phyloP scores from a whole-genome alignment of 1,140 invertebrate genomes.

The Musca vetustissima region DNA sequence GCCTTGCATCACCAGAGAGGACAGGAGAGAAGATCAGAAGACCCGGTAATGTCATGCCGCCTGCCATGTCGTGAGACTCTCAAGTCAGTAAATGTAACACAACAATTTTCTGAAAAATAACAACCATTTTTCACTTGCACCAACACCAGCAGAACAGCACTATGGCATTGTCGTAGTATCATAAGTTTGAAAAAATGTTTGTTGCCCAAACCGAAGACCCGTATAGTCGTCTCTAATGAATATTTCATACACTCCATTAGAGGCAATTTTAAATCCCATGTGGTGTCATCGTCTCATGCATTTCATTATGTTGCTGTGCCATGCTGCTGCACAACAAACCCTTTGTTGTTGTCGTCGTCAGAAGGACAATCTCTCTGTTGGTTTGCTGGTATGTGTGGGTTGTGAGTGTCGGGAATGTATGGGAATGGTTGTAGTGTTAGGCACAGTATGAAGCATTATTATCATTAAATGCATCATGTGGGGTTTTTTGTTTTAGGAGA shows the following conservation, averaged over 20 bases:
- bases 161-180: not conserved
- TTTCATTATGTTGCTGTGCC: slow-evolving; percentile 1
- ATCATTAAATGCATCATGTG: slow-evolving; percentile 20
- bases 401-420: not conserved
- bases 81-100: not conserved
- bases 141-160: not conserved
- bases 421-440: not conserved
- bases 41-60: too few relatives aligned
- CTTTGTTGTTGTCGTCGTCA: too few relatives aligned
- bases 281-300: slow-evolving; percentile 11
- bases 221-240: slow-evolving; percentile 21
- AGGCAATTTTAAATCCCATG: slow-evolving; percentile 24
- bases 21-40: too few relatives aligned
- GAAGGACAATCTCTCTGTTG: not conserved
- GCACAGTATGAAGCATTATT: not conserved
- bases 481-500: too few relatives aligned
- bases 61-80: too few relatives aligned
- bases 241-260: slow-evolving; percentile 26
- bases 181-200: too few relatives aligned
- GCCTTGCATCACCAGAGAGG: not conserved
- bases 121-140: not conserved
- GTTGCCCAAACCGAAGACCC: not conserved
- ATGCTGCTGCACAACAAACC: not conserved
- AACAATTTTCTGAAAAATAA: not conserved
- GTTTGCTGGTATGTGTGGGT: not conserved